A percentile compares a stretch with the other conserved stretches of the same genome.
These are phyloP conservation scores for Pararge aegeria DNA, from an alignment of 1,140 invertebrate species.

Conservation along the genomic window DNA sequence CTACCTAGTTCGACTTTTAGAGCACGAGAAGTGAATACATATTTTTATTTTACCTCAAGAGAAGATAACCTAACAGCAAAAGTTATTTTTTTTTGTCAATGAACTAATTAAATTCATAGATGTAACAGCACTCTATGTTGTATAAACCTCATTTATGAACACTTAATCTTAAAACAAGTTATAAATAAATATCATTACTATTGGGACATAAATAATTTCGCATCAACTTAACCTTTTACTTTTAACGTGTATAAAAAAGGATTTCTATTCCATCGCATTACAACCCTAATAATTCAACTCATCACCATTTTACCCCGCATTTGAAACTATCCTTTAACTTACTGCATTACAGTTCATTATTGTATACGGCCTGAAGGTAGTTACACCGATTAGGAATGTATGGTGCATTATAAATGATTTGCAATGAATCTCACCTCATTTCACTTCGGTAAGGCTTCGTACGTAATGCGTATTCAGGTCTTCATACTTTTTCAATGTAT, in stretches of 20 bases:
- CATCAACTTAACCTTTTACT: not conserved
- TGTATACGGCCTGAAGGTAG: not conserved
- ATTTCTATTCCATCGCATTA: not conserved
- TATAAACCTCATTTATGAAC: too few species aligned
- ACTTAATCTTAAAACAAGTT: too few species aligned
- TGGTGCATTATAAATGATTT: slow-evolving; percentile 23
- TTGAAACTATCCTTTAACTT: not conserved
- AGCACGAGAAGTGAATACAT: too few species aligned
- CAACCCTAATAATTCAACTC: not conserved
- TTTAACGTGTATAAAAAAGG: not conserved
- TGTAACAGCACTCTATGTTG: too few species aligned
- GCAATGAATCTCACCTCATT: slow-evolving; percentile 22
- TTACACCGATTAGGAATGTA: slow-evolving; percentile 1
- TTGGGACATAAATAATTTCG: not conserved
- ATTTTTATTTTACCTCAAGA: too few species aligned
- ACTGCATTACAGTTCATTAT: not conserved
- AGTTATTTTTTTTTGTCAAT: too few species aligned
- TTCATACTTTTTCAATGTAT: too few species aligned
- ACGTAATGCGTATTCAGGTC: slow-evolving; percentile 14
- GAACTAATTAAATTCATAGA: too few species aligned
- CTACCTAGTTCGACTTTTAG: too few species aligned
- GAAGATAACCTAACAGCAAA: too few species aligned
- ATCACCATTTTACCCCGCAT: not conserved
- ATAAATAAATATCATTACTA: too few species aligned
- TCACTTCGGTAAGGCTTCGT: slow-evolving; percentile 21